These are phyloP conservation scores for Mobula birostris DNA, from an alignment of 2,113 vertebrate species.

Conservation along the genomic window DNA sequence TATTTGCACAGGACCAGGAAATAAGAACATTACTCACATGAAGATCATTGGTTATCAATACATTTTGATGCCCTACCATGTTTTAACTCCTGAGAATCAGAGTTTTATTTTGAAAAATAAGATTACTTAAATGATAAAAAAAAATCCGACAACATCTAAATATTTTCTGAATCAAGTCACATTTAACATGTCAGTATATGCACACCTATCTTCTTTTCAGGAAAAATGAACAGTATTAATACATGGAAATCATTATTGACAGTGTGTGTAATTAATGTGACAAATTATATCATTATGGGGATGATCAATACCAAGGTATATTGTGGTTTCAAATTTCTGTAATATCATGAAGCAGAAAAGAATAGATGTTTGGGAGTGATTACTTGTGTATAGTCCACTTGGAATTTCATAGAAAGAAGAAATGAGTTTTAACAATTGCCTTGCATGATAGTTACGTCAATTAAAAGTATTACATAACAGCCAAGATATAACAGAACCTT, in stretches of 20 bases:
- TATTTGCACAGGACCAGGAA: conserved; percentile 13
- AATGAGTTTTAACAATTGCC: neutral
- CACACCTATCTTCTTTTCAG: neutral
- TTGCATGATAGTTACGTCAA: neutral
- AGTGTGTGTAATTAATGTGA: conserved; percentile 23
- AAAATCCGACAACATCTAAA: neutral
- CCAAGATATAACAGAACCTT: neutral
- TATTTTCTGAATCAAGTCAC: neutral
- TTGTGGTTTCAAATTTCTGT: conserved; percentile 28
- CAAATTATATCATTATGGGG: conserved; percentile 20
- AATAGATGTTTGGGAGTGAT: conserved; percentile 15
- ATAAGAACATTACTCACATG: conserved; percentile 24
- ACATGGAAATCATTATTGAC: conserved; percentile 1
- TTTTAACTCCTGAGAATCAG: neutral
- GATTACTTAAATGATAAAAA: neutral
- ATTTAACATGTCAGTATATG: neutral
- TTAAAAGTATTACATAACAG: neutral
- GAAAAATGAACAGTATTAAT: neutral
- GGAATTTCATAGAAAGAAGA: neutral
- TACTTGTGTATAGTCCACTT: neutral
- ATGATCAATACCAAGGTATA: conserved; percentile 21
- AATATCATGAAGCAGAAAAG: conserved; percentile 31
- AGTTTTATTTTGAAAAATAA: neutral
- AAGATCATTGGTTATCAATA: conserved; percentile 24
- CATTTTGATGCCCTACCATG: conserved; percentile 12